phyloP scores from a whole-genome alignment of 2,797 vertebrate species.

The Sebastes elongatus region DNA sequence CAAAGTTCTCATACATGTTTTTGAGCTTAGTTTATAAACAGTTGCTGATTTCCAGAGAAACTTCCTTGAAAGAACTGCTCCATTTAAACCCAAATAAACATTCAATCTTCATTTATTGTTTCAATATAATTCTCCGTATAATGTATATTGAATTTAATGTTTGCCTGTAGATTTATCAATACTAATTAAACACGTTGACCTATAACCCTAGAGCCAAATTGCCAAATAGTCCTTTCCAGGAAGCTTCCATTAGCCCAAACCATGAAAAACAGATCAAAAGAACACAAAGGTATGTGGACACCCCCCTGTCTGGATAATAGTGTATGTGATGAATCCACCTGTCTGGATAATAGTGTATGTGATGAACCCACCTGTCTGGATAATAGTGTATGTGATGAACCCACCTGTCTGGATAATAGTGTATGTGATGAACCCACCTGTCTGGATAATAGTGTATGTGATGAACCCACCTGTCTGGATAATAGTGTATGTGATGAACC shows the following conservation, averaged over 20 bases:
- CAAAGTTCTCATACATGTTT: not conserved
- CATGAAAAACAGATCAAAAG: not conserved
- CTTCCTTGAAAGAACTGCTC: not conserved
- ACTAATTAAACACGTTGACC: not conserved
- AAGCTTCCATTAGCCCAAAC: not conserved
- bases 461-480: too few species aligned
- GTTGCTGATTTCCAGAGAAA: not conserved
- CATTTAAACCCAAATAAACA: not conserved
- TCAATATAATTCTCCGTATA: not conserved
- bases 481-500: not conserved
- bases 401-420: conserved; percentile 79
- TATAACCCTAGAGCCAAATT: not conserved
- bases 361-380: not conserved
- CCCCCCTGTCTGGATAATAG: not conserved
- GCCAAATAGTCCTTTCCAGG: not conserved
- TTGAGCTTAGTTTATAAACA: not conserved
- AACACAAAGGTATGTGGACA: not conserved
- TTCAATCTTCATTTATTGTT: not conserved
- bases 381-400: not conserved
- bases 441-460: too few species aligned
- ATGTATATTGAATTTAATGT: not conserved
- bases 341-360: too few species aligned
- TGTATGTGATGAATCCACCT: too few species aligned
- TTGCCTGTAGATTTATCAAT: not conserved
- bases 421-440: too few species aligned